A percentile compares a stretch with the other conserved stretches of the same genome.
Evolutionary conservation across 2,113 vertebrate species (phyloP).

Genomic region (Notarius quadriscutis): DNA sequence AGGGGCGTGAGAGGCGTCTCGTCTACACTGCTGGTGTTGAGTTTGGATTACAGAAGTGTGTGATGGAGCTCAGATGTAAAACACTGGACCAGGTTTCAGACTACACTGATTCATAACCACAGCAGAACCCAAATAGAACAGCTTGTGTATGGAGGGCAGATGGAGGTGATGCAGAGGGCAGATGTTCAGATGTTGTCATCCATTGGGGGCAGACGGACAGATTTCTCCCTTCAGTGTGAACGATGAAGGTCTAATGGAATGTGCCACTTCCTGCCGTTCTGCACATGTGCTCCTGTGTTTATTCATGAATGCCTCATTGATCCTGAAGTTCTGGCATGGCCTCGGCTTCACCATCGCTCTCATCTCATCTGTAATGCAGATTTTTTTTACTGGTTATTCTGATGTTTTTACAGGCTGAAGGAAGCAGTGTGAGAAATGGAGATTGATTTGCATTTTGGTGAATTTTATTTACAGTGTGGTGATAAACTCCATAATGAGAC

Average conservation of each 20-base stretch:
- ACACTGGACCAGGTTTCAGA: not conserved
- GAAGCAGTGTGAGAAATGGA: not conserved
- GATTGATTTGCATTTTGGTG: constrained; percentile 42
- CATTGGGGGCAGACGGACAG: constrained; percentile 40
- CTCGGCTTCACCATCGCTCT: not conserved
- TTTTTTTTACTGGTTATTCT: not conserved
- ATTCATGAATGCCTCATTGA: not conserved
- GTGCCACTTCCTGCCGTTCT: constrained; percentile 36
- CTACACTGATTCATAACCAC: not conserved
- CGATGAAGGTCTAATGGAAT: constrained; percentile 48
- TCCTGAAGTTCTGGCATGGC: not conserved
- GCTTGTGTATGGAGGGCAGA: constrained; percentile 54
- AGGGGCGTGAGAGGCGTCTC: not conserved
- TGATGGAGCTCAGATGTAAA: not conserved
- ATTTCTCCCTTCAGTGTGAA: constrained; percentile 45
- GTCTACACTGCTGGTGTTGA: not conserved
- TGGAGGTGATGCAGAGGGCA: constrained; percentile 52
- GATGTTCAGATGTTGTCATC: constrained; percentile 52
- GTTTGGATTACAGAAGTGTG: not conserved
- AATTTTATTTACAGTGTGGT: constrained; percentile 40
- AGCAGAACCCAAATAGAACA: constrained; percentile 5
- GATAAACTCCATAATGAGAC: constrained; percentile 15
- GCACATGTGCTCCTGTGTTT: constrained; percentile 15
- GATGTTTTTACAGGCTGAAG: not conserved
- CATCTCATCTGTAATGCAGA: not conserved